Base-by-base conservation (phyloP, 2,797 vertebrate species). In the Tinamus major region DNA sequence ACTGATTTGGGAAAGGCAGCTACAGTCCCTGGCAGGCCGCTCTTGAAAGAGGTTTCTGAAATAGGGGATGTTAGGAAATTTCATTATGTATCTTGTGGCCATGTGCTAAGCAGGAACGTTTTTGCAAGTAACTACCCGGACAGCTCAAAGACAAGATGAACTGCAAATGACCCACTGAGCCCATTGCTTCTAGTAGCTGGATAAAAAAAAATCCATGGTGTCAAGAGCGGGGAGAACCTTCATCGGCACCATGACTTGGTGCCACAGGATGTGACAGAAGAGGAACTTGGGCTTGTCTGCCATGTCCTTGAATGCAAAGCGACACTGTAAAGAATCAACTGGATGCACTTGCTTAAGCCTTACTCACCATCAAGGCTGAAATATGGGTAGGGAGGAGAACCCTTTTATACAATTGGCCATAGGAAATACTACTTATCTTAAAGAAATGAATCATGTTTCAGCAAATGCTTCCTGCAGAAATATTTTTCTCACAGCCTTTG, bases 401-500 rank as follows among this genome's bases (percentile, higher is more conserved):
- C 39, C 80, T 91, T 91, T 12, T 79, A 35, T 48, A 74, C 83
- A 24, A 70, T 86, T 93, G 93, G 95, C 94, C 0, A 0, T 85
- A 49, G 53, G 61, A 89, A 85, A 80, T 55, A 23, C 17, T 56
- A 76, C 55, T 95, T 93, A 89, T 94, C 95, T 93, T 13, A 24
- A 51, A 91, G 74, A 93, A 91, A 92, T 90, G 89, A 91, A 93
- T 96, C 91, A 63, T 89, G 85, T 91, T 96, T 87, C 92, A 91
- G 87, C 59, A 14, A 88, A 70, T 18, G 70, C 82, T 91, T 96
- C 94, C 87, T 93, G 89, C 87, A 92, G 91, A 84, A 96, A 42
- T 87, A 81, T 86, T 94, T 95, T 95, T 94, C 89, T 89, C 93
- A 90, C 93, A 95, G 94, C 46, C 93, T 96, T 94, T 92, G 94